These are phyloP conservation scores for Rana temporaria DNA, from an alignment of 2,113 vertebrate species.

Conservation along the genomic window DNA sequence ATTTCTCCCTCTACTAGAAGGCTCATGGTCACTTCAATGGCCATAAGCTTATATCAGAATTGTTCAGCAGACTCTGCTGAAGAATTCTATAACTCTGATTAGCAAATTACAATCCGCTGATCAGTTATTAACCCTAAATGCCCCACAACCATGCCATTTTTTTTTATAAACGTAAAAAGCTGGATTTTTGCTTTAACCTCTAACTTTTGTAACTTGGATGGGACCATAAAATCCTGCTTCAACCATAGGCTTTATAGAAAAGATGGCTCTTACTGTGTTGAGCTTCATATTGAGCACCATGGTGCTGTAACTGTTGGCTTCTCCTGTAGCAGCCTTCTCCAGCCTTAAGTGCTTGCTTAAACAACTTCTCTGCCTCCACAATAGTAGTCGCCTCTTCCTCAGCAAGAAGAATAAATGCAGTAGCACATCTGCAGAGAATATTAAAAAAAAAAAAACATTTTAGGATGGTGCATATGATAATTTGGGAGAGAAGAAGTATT, in stretches of 20 bases:
- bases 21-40: too few species aligned
- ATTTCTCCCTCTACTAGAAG: too few species aligned
- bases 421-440: conserved; percentile 84
- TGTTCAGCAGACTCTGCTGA: too few species aligned
- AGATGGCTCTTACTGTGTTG: conserved; percentile 89
- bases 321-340: conserved; percentile 94
- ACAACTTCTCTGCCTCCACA: conserved; percentile 94
- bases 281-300: conserved; percentile 94
- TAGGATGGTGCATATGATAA: not conserved
- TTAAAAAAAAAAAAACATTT: not conserved
- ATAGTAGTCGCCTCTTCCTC: conserved; percentile 98
- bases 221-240: too few species aligned
- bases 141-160: too few species aligned
- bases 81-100: too few species aligned
- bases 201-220: too few species aligned
- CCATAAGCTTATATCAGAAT: too few species aligned
- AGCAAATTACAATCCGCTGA: too few species aligned
- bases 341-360: conserved; percentile 94
- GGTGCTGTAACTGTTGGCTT: conserved; percentile 94
- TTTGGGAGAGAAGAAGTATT: not conserved
- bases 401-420: conserved; percentile 94
- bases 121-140: too few species aligned
- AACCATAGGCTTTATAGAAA: not conserved
- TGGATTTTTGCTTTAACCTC: too few species aligned
- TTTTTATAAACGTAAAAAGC: too few species aligned